Conservation (phyloP, 2,888 invertebrate species). For the Stictocephala bisonia region DNA sequence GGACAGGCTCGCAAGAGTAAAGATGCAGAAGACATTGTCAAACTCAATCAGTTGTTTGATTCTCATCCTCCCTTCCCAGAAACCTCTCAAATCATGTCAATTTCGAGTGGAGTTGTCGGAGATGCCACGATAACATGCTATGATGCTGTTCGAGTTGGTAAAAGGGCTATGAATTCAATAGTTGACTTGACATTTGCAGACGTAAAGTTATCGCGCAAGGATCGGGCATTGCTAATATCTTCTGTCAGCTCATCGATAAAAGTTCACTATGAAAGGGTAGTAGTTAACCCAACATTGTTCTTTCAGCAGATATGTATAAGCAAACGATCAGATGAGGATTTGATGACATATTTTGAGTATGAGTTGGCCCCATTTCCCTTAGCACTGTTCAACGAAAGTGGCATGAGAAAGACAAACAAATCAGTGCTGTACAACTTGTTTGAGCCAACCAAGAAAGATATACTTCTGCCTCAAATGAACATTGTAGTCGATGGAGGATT, state of each 20-base stretch:
- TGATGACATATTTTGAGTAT: slow-evolving; percentile 52
- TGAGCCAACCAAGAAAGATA: too few relatives aligned
- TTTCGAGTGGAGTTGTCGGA: slow-evolving; percentile 26
- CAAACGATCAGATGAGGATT: slow-evolving; percentile 50
- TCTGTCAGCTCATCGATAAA: slow-evolving; percentile 40
- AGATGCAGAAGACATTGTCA: slow-evolving; percentile 53
- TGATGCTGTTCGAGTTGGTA: slow-evolving; percentile 59
- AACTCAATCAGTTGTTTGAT: slow-evolving; percentile 55
- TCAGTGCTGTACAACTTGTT: slow-evolving; percentile 50
- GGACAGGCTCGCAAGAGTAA: slow-evolving; percentile 51
- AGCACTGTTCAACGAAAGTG: slow-evolving; percentile 52
- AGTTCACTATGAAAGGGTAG: slow-evolving; percentile 45
- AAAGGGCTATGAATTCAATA: slow-evolving; percentile 48
- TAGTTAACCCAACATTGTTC: too few relatives aligned
- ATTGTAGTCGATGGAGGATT: too few relatives aligned
- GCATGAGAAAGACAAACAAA: slow-evolving; percentile 54
- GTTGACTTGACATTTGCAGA: slow-evolving; percentile 37
- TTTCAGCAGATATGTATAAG: slow-evolving; percentile 55
- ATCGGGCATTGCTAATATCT: not conserved
- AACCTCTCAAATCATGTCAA: too few relatives aligned
- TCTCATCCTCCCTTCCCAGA: slow-evolving; percentile 56
- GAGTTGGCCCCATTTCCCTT: slow-evolving; percentile 55
- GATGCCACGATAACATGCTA: slow-evolving; percentile 59
- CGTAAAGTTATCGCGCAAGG: not conserved
- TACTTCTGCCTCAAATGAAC: too few relatives aligned